A percentile compares a stretch with the other conserved stretches of the same genome.
Conservation (phyloP, 2,113 vertebrate genomes). For the Indicator indicator region DNA sequence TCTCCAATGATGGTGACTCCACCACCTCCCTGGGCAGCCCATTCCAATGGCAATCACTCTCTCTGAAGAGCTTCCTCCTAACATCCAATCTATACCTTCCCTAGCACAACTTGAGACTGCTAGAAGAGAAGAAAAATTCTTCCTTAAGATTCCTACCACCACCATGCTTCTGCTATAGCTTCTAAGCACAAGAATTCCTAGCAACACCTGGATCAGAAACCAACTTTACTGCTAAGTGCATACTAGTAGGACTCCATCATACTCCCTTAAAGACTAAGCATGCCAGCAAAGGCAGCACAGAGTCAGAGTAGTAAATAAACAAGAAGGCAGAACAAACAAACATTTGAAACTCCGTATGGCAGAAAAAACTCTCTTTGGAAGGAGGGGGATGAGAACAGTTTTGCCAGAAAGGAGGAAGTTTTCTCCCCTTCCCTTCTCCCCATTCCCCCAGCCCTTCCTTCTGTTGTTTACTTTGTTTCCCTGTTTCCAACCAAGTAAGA, state of each 20-base stretch:
- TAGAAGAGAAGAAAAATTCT: not conserved
- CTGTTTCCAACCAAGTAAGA: constrained; percentile 23
- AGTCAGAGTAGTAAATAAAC: constrained; percentile 30
- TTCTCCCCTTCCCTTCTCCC: constrained; percentile 1
- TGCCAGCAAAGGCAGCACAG: constrained; percentile 43
- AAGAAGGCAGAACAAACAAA: constrained; percentile 43
- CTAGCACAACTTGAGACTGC: too few species aligned
- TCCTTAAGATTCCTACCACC: not conserved
- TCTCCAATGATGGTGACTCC: too few species aligned
- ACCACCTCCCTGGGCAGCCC: too few species aligned
- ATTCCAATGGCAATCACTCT: too few species aligned
- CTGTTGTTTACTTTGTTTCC: constrained; percentile 46
- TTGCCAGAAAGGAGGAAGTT: not conserved
- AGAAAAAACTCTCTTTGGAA: constrained; percentile 19
- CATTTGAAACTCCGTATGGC: not conserved
- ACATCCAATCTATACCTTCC: too few species aligned
- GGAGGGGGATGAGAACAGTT: constrained; percentile 2
- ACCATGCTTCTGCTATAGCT: not conserved
- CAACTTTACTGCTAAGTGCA: constrained; percentile 9
- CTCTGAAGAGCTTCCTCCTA: too few species aligned
- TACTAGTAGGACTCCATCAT: not conserved
- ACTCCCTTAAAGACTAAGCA: not conserved
- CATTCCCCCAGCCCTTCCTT: constrained; percentile 16
- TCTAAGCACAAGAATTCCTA: not conserved
- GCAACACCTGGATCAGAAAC: constrained; percentile 10